A percentile compares a stretch with the other conserved stretches of the same genome.
Evolutionary conservation across 1,140 invertebrate species (phyloP).

Genomic region (Heterodera schachtii): DNA sequence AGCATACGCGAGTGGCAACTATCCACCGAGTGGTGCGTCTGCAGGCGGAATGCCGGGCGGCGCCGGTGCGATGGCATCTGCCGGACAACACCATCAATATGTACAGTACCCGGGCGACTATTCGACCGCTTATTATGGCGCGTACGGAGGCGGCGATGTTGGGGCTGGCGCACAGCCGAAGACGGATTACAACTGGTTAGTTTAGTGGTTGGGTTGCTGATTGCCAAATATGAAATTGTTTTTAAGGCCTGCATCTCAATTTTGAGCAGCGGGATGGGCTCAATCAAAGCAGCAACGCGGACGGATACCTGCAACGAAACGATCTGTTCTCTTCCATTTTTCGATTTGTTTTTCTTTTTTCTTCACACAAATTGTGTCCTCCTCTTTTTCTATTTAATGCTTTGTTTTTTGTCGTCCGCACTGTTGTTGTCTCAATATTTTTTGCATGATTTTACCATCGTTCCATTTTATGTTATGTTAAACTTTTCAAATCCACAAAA

Average conservation of each 20-base stretch:
- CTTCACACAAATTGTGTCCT: not conserved
- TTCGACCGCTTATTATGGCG: not conserved
- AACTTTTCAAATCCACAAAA: too few relatives aligned
- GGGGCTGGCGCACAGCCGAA: not conserved
- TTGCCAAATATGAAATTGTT: not conserved
- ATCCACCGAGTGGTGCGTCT: not conserved
- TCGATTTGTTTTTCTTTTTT: not conserved
- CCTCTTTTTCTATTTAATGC: too few relatives aligned
- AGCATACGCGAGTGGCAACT: conserved; percentile 20
- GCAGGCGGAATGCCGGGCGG: not conserved
- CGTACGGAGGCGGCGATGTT: not conserved
- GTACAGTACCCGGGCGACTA: conserved; percentile 10
- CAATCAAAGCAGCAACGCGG: not conserved
- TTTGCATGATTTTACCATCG: too few relatives aligned
- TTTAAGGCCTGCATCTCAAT: conserved; percentile 2
- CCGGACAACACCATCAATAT: not conserved
- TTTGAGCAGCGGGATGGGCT: not conserved
- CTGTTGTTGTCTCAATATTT: too few relatives aligned
- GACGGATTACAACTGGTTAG: conserved; percentile 7
- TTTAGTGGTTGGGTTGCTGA: not conserved
- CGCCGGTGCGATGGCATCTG: not conserved
- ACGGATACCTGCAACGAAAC: not conserved
- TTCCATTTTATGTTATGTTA: too few relatives aligned
- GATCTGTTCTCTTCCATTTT: not conserved
- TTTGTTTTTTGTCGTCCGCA: too few relatives aligned